Conservation (phyloP, 2,113 vertebrate species). For the Daphoenositta chrysoptera region DNA sequence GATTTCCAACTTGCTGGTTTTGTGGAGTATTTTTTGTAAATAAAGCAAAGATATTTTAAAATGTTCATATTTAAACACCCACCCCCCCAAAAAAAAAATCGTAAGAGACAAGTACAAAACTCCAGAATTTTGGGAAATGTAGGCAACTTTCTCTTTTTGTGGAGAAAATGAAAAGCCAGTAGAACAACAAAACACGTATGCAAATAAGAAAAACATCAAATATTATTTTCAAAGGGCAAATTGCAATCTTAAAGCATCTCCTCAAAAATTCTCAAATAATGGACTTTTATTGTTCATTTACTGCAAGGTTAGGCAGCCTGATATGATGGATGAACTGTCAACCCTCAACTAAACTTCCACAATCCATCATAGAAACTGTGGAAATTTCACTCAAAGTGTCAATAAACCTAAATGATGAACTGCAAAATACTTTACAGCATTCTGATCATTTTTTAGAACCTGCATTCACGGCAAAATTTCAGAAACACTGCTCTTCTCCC, state of each 20-base stretch:
- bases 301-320: slow-evolving; percentile 87
- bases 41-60: not conserved
- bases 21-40: not conserved
- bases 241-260: not conserved
- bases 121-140: not conserved
- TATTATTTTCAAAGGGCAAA: not conserved
- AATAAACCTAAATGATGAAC: slow-evolving; percentile 58
- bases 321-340: slow-evolving; percentile 87
- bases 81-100: not conserved
- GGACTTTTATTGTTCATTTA: slow-evolving; percentile 86
- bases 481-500: not conserved
- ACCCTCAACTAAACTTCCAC: slow-evolving; percentile 78
- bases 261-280: slow-evolving; percentile 68
- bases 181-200: not conserved
- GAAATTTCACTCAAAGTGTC: slow-evolving; percentile 64
- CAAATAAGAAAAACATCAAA: not conserved
- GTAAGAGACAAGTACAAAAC: not conserved
- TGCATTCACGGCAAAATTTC: not conserved
- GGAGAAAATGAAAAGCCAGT: not conserved
- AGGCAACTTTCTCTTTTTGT: not conserved
- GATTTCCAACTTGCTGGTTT: not conserved
- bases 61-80: not conserved
- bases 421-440: slow-evolving; percentile 43
- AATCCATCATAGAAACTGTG: slow-evolving; percentile 76
- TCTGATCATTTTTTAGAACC: slow-evolving; percentile 14